Percentiles rank a stretch among this genome's conserved stretches.
phyloP scores from a whole-genome alignment of 2,113 vertebrate genomes.

The Archilochus colubris region DNA sequence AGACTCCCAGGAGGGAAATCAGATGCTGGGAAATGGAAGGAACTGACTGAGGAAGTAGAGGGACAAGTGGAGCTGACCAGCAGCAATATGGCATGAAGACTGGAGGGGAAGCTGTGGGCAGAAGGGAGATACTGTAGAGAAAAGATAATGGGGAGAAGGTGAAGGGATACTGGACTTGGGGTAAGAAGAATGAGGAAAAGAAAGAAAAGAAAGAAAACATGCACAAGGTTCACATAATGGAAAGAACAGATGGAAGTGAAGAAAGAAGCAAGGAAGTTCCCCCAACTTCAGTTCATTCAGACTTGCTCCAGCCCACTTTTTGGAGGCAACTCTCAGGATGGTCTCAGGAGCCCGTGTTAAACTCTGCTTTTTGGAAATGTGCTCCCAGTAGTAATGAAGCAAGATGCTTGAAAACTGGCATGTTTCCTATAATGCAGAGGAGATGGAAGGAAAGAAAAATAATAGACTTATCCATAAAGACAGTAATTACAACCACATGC shows the following conservation, averaged over 20 bases:
- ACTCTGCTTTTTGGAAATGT: not conserved
- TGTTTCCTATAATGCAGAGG: not conserved
- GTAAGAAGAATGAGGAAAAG: not conserved
- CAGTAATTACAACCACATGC: conserved; percentile 55
- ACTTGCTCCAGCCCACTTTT: conserved; percentile 1
- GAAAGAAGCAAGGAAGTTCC: not conserved
- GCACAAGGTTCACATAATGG: not conserved
- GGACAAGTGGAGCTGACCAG: not conserved
- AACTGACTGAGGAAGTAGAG: fast-evolving
- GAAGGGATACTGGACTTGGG: not conserved
- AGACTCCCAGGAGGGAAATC: not conserved
- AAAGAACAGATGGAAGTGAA: not conserved
- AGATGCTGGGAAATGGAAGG: not conserved
- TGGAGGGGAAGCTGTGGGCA: not conserved
- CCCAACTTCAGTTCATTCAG: not conserved
- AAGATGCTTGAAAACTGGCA: conserved; percentile 26
- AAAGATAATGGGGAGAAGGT: not conserved
- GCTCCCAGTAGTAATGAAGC: not conserved
- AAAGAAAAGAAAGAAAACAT: not conserved
- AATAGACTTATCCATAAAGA: not conserved
- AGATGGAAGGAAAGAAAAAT: conserved; percentile 32
- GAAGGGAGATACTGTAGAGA: not conserved
- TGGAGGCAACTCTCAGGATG: not conserved
- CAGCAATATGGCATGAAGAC: not conserved
- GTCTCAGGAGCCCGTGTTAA: not conserved